phyloP scores from a whole-genome alignment of 1,140 invertebrate species.

The Eciton burchellii region DNA sequence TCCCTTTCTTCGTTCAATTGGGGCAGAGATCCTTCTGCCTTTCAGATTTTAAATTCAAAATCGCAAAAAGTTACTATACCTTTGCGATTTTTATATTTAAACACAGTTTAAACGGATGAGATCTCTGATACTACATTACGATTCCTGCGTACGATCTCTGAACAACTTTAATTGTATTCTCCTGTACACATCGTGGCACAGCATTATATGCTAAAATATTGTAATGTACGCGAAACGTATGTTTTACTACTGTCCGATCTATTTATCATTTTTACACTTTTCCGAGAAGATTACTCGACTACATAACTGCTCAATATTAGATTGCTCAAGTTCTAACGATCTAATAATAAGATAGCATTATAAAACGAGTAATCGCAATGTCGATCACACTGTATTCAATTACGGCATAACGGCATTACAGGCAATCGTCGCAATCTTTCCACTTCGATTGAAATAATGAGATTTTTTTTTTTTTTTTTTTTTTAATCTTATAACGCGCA shows the following conservation, averaged over 20 bases:
- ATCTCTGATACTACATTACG: conserved; percentile 15
- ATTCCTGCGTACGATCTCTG: neutral
- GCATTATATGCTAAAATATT: neutral
- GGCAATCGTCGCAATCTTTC: neutral
- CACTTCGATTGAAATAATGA: neutral
- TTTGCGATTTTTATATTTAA: neutral
- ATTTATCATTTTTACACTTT: conserved; percentile 17
- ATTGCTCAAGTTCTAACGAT: conserved; percentile 64
- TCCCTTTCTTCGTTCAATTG: conserved; percentile 5
- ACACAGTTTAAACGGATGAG: conserved; percentile 3
- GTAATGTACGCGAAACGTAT: neutral
- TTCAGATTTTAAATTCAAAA: neutral
- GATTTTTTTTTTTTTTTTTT: conserved; percentile 20
- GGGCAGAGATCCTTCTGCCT: neutral
- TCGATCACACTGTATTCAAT: neutral
- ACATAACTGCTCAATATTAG: conserved; percentile 66
- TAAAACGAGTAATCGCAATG: conserved; percentile 1
- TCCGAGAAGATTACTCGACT: conserved; percentile 27
- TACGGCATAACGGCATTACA: conserved; percentile 1
- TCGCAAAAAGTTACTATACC: conserved; percentile 28
- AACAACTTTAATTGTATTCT: neutral
- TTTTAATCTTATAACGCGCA: no score
- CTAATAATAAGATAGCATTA: conserved; percentile 24
- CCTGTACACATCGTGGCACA: neutral
- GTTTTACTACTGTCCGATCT: neutral